These are phyloP conservation scores for Melanotaenia nigrans DNA, from an alignment of 2,797 vertebrate species.

Conservation along the genomic window DNA sequence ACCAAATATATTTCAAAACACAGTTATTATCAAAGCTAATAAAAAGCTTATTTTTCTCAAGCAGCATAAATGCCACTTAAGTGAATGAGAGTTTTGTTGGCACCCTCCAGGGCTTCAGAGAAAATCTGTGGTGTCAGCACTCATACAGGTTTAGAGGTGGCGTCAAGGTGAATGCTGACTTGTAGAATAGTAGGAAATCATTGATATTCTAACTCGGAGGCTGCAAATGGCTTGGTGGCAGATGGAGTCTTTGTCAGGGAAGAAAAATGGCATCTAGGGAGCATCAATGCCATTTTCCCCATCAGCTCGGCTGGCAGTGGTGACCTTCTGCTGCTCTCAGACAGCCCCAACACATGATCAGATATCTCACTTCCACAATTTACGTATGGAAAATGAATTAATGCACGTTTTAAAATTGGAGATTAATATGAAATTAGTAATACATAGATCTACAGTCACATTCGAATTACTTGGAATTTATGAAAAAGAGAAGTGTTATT, in stretches of 20 bases:
- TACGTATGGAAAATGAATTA: conserved; percentile 51
- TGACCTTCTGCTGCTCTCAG: conserved; percentile 88
- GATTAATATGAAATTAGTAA: not conserved
- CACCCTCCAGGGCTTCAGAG: conserved; percentile 59
- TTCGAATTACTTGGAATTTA: too few species aligned
- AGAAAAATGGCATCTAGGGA: conserved; percentile 94
- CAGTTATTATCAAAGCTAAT: conserved; percentile 60
- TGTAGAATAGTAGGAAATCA: conserved; percentile 91
- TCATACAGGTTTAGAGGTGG: conserved; percentile 86
- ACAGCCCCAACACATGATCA: conserved; percentile 82
- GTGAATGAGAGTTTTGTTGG: conserved; percentile 71
- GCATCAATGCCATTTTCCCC: conserved; percentile 84
- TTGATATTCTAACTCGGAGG: conserved; percentile 95
- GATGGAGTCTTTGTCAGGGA: conserved; percentile 98
- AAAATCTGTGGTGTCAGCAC: conserved; percentile 83
- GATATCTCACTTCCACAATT: conserved; percentile 82
- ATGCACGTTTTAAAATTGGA: not conserved
- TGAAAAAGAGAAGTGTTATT: too few species aligned
- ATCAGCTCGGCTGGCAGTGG: conserved; percentile 82
- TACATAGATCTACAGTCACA: too few species aligned
- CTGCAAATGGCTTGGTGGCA: conserved; percentile 93
- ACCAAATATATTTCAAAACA: conserved; percentile 41
- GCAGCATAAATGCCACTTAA: conserved; percentile 72
- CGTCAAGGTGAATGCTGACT: conserved; percentile 91
- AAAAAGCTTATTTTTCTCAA: conserved; percentile 62